Base-by-base conservation (phyloP, 2,888 invertebrate species). In the Sicus ferrugineus region DNA sequence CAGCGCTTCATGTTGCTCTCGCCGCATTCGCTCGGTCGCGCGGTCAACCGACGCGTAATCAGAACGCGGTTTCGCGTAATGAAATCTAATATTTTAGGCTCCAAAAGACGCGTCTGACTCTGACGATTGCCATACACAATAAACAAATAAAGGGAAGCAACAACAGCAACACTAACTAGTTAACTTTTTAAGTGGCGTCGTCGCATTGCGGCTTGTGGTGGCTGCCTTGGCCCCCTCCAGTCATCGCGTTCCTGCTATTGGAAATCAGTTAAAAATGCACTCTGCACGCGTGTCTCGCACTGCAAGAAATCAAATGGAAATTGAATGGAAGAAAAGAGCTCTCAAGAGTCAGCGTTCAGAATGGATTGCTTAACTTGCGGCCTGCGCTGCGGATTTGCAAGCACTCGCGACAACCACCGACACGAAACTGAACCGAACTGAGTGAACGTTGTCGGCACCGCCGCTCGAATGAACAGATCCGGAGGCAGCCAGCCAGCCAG, bases 371-470 rank as follows among this genome's bases (percentile, higher is more conserved):
- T 67, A 67, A 59, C 67, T 67, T 67, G 16, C 14, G 65, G 65
- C 38, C 65, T 65, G 76, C 77, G 80, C 42, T 56, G 64, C 69
- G 21, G n/a, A 61, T 42, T 48, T 21, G 61, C 75, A 79, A 81
- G 72, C 76, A 71, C 73, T 75, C 83, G 80, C 83, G 81, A 81
- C 83, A 83, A 82, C 83, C 82, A 83, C 81, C 83, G 80, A 83
- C 79, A 81, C 81, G 80, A 81, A 80, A 84, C 83, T 83, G 79
- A 81, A 74, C 38, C 63, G 52, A 54, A 31, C 6, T 0, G 26
- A 69, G 14, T 28, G 50, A 59, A 59, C 19, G 63, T 56, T 68
- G 59, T 61, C 48, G 63, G 70, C 48, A 28, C 56, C 52, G 63
- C 59, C 66, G 59, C 54, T 58, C 67, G 65, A 68, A 62, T 23